Percentiles rank a stretch among this genome's conserved stretches.
These are phyloP conservation scores for Gulo gulo DNA, from an alignment of 2,113 vertebrate genomes.

Conservation along the genomic window DNA sequence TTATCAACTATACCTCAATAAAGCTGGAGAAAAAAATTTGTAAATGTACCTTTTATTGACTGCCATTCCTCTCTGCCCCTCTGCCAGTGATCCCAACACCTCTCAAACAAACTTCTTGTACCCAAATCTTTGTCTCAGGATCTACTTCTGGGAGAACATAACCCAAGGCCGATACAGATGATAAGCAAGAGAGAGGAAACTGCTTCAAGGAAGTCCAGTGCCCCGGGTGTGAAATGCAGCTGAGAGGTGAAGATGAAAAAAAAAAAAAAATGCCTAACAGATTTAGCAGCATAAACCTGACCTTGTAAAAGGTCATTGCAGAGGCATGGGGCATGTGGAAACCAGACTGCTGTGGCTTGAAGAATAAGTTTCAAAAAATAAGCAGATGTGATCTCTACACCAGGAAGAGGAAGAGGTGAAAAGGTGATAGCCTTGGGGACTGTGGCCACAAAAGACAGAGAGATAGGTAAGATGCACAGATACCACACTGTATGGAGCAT, in stretches of 20 bases:
- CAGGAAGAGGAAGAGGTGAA: background rate
- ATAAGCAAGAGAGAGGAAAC: background rate
- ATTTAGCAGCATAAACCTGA: background rate
- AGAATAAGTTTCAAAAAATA: background rate
- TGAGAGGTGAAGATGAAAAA: background rate
- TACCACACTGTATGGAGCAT: background rate
- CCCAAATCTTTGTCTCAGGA: background rate
- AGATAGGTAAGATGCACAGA: background rate
- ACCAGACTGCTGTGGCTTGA: background rate
- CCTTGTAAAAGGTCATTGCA: background rate
- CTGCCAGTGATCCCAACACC: background rate
- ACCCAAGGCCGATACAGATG: background rate
- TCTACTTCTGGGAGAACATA: background rate
- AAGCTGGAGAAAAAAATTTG: background rate
- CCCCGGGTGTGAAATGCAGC: background rate
- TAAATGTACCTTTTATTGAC: background rate
- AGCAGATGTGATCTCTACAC: background rate
- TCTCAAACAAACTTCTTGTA: background rate
- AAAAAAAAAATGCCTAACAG: background rate
- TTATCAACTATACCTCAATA: background rate
- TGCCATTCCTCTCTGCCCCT: background rate
- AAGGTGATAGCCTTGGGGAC: background rate
- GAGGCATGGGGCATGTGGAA: background rate
- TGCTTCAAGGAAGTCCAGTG: background rate
- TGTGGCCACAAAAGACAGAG: background rate